These are phyloP conservation scores for Tetragonisca angustula DNA, from an alignment of 2,888 invertebrate species.

Conservation along the genomic window DNA sequence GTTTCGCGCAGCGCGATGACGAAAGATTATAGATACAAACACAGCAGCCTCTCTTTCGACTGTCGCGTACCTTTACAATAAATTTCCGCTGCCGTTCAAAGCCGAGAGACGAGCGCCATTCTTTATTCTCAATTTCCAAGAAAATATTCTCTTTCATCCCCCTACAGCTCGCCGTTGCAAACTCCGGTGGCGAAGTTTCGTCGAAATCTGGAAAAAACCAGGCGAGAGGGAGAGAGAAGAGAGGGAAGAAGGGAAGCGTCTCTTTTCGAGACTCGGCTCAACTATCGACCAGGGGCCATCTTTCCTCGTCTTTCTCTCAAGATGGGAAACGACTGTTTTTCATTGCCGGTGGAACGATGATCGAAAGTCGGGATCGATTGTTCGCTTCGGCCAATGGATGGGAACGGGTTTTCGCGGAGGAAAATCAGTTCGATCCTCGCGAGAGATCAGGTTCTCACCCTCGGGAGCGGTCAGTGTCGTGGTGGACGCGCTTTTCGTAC, in stretches of 20 bases:
- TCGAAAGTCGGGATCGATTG: background rate
- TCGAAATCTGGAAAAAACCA: background rate
- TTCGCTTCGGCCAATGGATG: background rate
- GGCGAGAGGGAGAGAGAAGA: background rate
- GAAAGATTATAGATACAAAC: background rate
- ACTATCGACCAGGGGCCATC: background rate
- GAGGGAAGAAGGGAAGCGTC: too few species aligned
- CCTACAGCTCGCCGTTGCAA: background rate
- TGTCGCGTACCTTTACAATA: background rate
- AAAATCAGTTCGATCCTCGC: conserved; percentile 12
- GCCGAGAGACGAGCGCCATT: background rate
- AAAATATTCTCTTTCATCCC: background rate
- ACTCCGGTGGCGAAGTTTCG: background rate
- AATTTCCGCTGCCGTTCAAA: background rate
- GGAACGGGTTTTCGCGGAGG: background rate
- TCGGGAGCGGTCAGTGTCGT: conserved; percentile 39
- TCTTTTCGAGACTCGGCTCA: background rate
- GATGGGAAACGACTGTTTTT: background rate
- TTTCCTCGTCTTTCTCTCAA: background rate
- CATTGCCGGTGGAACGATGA: background rate
- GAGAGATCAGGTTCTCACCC: background rate
- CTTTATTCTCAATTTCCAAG: background rate
- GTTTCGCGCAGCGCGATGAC: too few species aligned
- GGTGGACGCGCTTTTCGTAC: conserved; percentile 54
- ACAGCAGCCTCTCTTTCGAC: background rate